These are phyloP conservation scores for Caerostris extrusa DNA, from an alignment of 1,140 invertebrate species.

Conservation along the genomic window DNA sequence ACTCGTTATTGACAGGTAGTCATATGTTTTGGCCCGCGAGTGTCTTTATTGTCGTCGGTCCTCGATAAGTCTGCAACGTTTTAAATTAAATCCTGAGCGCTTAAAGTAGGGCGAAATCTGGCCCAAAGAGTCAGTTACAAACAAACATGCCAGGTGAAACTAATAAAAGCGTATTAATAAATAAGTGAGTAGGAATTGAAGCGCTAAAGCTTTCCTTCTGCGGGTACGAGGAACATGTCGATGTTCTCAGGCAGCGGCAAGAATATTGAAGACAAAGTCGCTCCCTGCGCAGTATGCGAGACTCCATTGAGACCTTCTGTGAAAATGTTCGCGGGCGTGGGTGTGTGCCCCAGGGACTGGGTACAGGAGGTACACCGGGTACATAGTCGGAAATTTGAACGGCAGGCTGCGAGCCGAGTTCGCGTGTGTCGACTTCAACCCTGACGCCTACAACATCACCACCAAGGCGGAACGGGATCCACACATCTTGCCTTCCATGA, in stretches of 20 bases:
- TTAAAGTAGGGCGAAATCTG: too few species aligned
- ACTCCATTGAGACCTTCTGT: conserved; percentile 12
- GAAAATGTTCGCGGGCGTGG: neutral
- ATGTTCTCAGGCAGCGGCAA: neutral
- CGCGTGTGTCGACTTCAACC: neutral
- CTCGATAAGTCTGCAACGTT: too few species aligned
- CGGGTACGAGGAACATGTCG: conserved; percentile 16
- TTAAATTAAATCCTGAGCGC: too few species aligned
- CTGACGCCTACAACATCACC: neutral
- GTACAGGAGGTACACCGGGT: conserved; percentile 16
- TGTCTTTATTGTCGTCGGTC: too few species aligned
- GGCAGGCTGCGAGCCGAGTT: neutral
- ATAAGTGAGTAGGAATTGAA: too few species aligned
- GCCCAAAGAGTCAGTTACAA: too few species aligned
- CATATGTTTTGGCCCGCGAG: too few species aligned
- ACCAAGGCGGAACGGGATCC: neutral
- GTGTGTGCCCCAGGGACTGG: conserved; percentile 31
- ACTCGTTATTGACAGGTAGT: too few species aligned
- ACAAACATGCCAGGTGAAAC: too few species aligned
- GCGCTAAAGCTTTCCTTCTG: too few species aligned
- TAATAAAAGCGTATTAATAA: too few species aligned
- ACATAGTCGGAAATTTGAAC: neutral
- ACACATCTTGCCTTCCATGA: neutral
- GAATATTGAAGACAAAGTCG: neutral
- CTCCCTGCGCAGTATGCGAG: conserved; percentile 20